phyloP scores from a whole-genome alignment of 2,113 vertebrate genomes.

The Anarrhichthys ocellatus region DNA sequence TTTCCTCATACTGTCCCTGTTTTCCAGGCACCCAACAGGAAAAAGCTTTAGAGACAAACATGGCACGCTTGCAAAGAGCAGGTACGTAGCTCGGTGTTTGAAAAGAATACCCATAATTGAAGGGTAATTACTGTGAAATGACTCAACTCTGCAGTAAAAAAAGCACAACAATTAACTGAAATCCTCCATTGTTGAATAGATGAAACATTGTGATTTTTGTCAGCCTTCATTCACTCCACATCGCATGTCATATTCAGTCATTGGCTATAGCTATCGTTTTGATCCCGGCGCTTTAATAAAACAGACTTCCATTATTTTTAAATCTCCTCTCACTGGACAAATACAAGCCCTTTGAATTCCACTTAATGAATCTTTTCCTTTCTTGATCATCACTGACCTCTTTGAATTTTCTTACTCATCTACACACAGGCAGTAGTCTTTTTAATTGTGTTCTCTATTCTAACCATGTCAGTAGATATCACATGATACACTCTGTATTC shows the following conservation, averaged over 20 bases:
- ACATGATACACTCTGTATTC: neutral
- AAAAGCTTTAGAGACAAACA: constrained; percentile 23
- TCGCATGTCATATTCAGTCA: neutral
- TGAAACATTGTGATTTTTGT: neutral
- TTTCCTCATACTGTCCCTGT: constrained; percentile 21
- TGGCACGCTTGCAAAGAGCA: constrained; percentile 3
- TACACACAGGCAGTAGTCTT: neutral
- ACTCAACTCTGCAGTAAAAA: constrained; percentile 11
- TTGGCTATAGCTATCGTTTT: neutral
- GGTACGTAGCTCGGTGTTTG: constrained; percentile 11
- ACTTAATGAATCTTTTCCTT: neutral
- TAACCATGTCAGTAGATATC: neutral
- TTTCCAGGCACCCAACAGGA: constrained; percentile 13
- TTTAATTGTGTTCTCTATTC: neutral
- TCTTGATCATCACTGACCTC: neutral
- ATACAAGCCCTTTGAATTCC: neutral
- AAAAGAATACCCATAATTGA: constrained; percentile 15
- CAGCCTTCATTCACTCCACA: neutral
- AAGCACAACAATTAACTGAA: constrained; percentile 19
- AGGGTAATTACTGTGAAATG: constrained; percentile 21
- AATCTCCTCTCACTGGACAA: neutral
- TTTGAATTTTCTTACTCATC: neutral
- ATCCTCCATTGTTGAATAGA: constrained; percentile 5
- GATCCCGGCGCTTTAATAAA: neutral
- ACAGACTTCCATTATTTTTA: neutral